Evolutionary conservation across 2,113 vertebrate genomes (phyloP).

Genomic region (Anthoscopus minutus): DNA sequence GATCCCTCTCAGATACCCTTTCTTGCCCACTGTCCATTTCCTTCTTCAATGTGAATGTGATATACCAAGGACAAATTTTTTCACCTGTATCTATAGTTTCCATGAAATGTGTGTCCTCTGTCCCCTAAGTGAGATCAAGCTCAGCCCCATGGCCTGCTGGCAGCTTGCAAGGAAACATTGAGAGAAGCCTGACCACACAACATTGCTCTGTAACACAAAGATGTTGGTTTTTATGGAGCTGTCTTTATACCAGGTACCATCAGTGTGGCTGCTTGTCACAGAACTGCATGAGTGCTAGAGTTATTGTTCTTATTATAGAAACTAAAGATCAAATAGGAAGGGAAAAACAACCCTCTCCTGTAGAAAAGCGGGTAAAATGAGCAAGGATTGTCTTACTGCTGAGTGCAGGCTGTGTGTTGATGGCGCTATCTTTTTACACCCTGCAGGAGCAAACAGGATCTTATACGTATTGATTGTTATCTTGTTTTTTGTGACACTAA

Average conservation of each 20-base stretch:
- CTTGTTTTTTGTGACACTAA: constrained; percentile 64
- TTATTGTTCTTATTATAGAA: background rate
- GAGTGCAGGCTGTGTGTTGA: background rate
- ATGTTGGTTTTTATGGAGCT: background rate
- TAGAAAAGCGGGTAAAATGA: background rate
- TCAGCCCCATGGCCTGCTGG: background rate
- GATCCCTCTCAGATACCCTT: background rate
- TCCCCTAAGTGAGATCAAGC: background rate
- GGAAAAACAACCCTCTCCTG: background rate
- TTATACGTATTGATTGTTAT: constrained; percentile 60
- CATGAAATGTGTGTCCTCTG: background rate
- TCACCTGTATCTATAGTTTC: background rate
- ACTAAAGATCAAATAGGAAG: background rate
- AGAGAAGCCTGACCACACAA: background rate
- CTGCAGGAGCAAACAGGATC: constrained; percentile 60
- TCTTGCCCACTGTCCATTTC: background rate
- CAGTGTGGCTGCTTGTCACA: background rate
- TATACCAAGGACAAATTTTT: background rate
- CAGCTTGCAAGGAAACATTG: background rate
- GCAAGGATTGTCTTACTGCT: background rate
- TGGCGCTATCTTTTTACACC: background rate
- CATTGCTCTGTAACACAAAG: background rate
- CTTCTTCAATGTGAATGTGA: background rate
- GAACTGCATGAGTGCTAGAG: background rate
- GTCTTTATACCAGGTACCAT: background rate